A percentile compares a stretch with the other conserved stretches of the same genome.
Conservation (phyloP, 2,797 vertebrate genomes). For the Allenopithecus nigroviridis region DNA sequence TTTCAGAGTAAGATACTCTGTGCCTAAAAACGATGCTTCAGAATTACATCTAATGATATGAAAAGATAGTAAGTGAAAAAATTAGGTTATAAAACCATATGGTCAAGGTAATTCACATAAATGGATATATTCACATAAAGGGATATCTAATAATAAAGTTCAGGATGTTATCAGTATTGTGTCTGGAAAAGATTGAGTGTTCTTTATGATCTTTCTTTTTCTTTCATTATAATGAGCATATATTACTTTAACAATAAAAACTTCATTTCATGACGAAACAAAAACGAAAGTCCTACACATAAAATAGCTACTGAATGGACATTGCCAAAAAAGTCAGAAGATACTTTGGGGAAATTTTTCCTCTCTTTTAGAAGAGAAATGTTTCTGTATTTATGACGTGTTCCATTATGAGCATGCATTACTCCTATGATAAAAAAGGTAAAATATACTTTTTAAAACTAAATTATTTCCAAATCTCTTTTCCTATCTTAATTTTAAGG, state of each 20-base stretch:
- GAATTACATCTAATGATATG: neutral
- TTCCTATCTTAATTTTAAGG: neutral
- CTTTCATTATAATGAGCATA: neutral
- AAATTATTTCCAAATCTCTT: neutral
- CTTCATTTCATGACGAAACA: neutral
- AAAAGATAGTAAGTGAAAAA: neutral
- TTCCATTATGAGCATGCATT: neutral
- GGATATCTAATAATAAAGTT: neutral
- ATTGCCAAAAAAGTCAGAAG: neutral
- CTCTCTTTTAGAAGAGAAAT: neutral
- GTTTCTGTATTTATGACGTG: neutral
- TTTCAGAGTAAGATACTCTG: neutral
- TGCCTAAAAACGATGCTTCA: neutral
- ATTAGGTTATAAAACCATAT: neutral
- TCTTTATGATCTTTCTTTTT: neutral
- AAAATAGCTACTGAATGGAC: neutral
- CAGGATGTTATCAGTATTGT: neutral
- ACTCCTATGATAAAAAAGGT: neutral
- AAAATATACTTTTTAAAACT: neutral
- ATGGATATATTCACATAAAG: neutral
- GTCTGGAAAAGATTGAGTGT: neutral
- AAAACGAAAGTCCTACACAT: neutral
- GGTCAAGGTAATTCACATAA: neutral
- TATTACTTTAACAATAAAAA: slow-evolving; percentile 7
- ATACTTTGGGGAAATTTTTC: neutral